A percentile compares a stretch with the other conserved stretches of the same genome.
Evolutionary conservation across 1,140 invertebrate species (phyloP).

Genomic region (Sycophaga agraensis): DNA sequence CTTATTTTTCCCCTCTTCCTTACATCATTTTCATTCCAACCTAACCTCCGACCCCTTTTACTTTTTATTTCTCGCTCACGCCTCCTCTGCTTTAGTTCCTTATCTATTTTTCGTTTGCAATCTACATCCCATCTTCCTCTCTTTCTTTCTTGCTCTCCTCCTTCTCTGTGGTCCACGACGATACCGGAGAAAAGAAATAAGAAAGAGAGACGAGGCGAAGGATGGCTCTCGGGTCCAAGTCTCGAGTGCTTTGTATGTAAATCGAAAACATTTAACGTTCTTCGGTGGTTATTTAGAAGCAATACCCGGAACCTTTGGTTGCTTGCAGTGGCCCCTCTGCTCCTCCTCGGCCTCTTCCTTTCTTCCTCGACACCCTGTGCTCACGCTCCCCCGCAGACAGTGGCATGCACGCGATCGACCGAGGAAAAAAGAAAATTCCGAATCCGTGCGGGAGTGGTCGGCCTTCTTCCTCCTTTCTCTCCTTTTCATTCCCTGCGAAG

Average conservation of each 20-base stretch:
- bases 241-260: constrained; percentile 47
- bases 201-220: background rate
- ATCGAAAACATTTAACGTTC: constrained; percentile 45
- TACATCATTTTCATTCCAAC: background rate
- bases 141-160: background rate
- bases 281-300: constrained; percentile 45
- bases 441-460: no score
- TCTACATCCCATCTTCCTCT: background rate
- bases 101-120: background rate
- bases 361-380: no score
- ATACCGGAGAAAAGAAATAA: background rate
- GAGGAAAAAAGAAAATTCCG: no score
- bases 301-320: constrained; percentile 34
- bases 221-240: background rate
- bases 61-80: background rate
- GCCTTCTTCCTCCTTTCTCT: background rate
- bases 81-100: background rate
- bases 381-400: no score
- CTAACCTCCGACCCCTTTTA: background rate
- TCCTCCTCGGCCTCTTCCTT: background rate
- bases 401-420: background rate
- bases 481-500: background rate
- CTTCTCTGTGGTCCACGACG: background rate
- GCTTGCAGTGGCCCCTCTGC: background rate
- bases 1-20: no score